Evolutionary conservation across 1,140 invertebrate species (phyloP).

Genomic region (Pomacea maculata): DNA sequence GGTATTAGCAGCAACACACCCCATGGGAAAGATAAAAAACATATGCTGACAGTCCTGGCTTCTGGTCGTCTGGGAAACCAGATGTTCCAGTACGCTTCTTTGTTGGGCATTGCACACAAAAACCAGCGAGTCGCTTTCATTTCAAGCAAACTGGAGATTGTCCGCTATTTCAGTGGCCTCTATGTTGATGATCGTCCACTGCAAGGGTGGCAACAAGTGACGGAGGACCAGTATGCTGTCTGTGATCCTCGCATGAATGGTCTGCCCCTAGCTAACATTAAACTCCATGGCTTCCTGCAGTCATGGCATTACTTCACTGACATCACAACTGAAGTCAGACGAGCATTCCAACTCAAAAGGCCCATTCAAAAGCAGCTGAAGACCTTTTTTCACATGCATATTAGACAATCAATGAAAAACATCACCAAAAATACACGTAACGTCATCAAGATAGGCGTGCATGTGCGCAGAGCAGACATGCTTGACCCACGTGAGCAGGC

Average conservation of each 20-base stretch:
- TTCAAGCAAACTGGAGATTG: constrained; percentile 2
- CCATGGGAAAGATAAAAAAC: too few relatives aligned
- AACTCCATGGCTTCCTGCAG: constrained; percentile 38
- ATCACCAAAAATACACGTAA: neutral
- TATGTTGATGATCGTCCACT: constrained; percentile 11
- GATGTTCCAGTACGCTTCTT: constrained; percentile 38
- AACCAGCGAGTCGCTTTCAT: constrained; percentile 23
- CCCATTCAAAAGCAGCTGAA: constrained; percentile 21
- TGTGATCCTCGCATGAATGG: constrained; percentile 22
- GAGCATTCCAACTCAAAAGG: constrained; percentile 35
- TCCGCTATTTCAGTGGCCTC: constrained; percentile 7
- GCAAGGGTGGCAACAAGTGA: constrained; percentile 5
- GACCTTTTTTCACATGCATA: constrained; percentile 10
- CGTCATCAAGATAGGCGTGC: constrained; percentile 36
- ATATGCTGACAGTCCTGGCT: constrained; percentile 6
- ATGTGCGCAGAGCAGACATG: constrained; percentile 47
- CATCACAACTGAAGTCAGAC: constrained; percentile 22
- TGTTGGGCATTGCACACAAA: constrained; percentile 33
- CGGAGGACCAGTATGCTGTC: constrained; percentile 24
- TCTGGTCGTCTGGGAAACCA: constrained; percentile 38
- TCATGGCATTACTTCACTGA: constrained; percentile 47
- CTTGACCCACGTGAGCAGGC: neutral
- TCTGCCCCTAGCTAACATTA: constrained; percentile 24
- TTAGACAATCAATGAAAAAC: neutral
- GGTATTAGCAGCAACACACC: too few relatives aligned